Base-by-base conservation (phyloP, 2,888 invertebrate species). In the Phasia obesa region DNA sequence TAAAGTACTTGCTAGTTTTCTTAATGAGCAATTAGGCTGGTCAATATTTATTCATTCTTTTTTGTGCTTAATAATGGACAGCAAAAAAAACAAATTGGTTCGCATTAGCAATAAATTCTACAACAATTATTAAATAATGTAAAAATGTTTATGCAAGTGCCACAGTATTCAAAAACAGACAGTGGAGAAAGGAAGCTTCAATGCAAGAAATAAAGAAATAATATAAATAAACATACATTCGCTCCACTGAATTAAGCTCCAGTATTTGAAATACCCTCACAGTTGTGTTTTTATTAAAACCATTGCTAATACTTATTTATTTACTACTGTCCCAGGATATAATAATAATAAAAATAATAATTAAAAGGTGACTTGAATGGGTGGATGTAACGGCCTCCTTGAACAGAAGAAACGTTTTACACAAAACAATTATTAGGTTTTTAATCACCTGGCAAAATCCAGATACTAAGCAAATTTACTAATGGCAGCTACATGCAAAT, bases 361-460 rank as follows among this genome's bases (percentile, higher is more conserved):
- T n/a, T n/a, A n/a, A n/a, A n/a, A n/a, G n/a, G n/a, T n/a, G n/a
- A n/a, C n/a, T n/a, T n/a, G n/a, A n/a, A n/a, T n/a, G n/a, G n/a
- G n/a, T n/a, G n/a, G n/a, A n/a, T n/a, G n/a, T n/a, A n/a, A n/a
- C n/a, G n/a, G n/a, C n/a, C n/a, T n/a, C n/a, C n/a, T n/a, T n/a
- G n/a, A n/a, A n/a, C n/a, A n/a, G n/a, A n/a, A n/a, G n/a, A n/a
- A n/a, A n/a, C n/a, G n/a, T n/a, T n/a, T n/a, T n/a, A n/a, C n/a
- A n/a, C n/a, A 86, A 87, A 89, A 88, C 88, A 89, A 90, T 90
- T 88, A 90, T 87, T 86, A 86, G 84, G 87, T 88, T 88, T 90
- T 90, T 89, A 90, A 89, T 89, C 89, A 89, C 89, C 89, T 89
- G 89, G 87, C 87, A 88, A 89, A 89, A 87, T 88, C 88, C 89